Conservation (phyloP, 2,888 invertebrate species). For the Erebia epiphron region DNA sequence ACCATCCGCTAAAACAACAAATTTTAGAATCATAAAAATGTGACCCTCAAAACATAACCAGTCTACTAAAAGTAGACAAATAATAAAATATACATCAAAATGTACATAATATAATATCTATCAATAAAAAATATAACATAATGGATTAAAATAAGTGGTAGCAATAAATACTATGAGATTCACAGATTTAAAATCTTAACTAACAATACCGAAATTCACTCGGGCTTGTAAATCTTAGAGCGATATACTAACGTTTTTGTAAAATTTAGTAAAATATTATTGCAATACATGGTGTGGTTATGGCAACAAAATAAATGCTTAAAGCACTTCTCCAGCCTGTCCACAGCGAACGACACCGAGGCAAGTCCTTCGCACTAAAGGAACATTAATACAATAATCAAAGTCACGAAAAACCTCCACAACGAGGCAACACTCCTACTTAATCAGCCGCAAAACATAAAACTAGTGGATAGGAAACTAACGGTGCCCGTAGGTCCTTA, state of each 20-base stretch:
- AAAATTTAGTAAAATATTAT: constrained; percentile 82
- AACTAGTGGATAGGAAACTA: constrained; percentile 81
- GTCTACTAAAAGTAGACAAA: constrained; percentile 73
- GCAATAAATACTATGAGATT: constrained; percentile 83
- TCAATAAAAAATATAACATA: constrained; percentile 79
- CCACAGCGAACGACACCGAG: constrained; percentile 75
- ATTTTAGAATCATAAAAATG: constrained; percentile 77
- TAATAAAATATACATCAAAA: constrained; percentile 83
- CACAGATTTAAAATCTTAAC: constrained; percentile 83
- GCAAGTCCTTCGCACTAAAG: constrained; percentile 79
- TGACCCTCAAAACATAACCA: constrained; percentile 76
- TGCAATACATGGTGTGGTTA: constrained; percentile 82
- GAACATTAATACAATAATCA: constrained; percentile 73
- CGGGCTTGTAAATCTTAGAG: constrained; percentile 76
- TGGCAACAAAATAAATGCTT: constrained; percentile 84
- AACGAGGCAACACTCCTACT: constrained; percentile 61
- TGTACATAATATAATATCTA: constrained; percentile 82
- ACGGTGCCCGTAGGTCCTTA: constrained; percentile 67
- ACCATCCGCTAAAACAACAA: constrained; percentile 78
- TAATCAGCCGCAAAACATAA: constrained; percentile 76
- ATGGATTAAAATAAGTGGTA: constrained; percentile 80
- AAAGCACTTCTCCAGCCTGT: constrained; percentile 82
- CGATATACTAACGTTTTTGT: constrained; percentile 74
- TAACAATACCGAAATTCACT: constrained; percentile 79
- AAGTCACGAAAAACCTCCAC: constrained; percentile 68